Evolutionary conservation across 2,888 invertebrate species (phyloP).

Genomic region (Plebejus melissa): DNA sequence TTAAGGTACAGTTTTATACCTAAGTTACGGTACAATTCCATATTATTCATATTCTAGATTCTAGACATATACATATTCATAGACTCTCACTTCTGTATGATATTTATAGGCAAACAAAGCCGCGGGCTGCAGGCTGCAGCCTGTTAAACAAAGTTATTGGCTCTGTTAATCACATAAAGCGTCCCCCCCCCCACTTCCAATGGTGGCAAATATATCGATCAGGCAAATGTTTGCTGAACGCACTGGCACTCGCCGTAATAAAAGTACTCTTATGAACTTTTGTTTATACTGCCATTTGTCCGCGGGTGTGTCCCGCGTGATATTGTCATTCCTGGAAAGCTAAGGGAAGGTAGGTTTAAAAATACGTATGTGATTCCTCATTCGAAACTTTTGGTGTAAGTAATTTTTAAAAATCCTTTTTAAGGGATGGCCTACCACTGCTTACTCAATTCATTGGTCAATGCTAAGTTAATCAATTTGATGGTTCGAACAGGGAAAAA

Average conservation of each 20-base stretch:
- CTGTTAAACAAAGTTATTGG: background rate
- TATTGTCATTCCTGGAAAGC: background rate
- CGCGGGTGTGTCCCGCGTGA: background rate
- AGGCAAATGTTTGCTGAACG: background rate
- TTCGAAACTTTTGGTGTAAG: background rate
- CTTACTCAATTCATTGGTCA: too few species aligned
- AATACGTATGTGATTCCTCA: background rate
- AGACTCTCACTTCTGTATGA: background rate
- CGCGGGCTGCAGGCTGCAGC: background rate
- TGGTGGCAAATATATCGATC: conserved; percentile 14
- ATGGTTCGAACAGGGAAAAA: background rate
- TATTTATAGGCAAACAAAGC: background rate
- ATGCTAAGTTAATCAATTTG: background rate
- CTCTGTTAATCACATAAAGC: conserved; percentile 4
- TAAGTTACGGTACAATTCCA: background rate
- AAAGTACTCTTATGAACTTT: background rate
- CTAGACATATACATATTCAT: too few species aligned
- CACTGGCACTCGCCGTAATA: background rate
- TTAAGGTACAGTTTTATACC: too few species aligned
- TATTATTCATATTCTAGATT: background rate
- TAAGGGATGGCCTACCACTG: too few species aligned
- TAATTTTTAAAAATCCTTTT: background rate
- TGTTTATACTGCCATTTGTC: background rate
- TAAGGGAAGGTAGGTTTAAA: background rate
- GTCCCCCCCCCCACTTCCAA: background rate